phyloP scores from a whole-genome alignment of 2,888 invertebrate species.

The Theretra japonica region DNA sequence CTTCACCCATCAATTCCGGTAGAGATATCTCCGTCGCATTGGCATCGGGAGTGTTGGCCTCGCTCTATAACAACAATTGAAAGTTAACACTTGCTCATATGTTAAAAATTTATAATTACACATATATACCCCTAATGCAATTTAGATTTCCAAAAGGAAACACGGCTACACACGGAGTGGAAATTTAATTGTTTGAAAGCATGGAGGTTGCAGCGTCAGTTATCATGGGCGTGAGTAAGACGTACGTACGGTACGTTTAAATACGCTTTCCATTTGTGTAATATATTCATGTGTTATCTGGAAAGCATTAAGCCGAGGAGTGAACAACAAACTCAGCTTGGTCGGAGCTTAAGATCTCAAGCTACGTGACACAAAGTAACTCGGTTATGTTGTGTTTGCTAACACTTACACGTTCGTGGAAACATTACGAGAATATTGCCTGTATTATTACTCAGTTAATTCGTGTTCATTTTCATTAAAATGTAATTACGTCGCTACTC shows the following conservation, averaged over 20 bases:
- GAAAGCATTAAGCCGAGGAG: slow-evolving; percentile 39
- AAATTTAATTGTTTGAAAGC: slow-evolving; percentile 25
- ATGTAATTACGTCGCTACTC: slow-evolving; percentile 7
- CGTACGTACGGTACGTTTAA: slow-evolving; percentile 13
- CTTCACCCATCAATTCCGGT: slow-evolving; percentile 82
- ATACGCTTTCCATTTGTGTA: slow-evolving; percentile 34
- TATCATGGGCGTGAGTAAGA: slow-evolving; percentile 8
- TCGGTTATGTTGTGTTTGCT: slow-evolving; percentile 24
- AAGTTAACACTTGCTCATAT: slow-evolving; percentile 15
- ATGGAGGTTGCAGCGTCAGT: slow-evolving; percentile 30
- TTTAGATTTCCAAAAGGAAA: background rate
- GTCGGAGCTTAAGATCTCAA: slow-evolving; percentile 29
- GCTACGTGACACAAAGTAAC: slow-evolving; percentile 35
- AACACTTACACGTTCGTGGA: slow-evolving; percentile 12
- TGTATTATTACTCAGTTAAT: background rate
- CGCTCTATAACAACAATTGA: slow-evolving; percentile 63
- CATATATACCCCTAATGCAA: background rate
- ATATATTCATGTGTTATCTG: slow-evolving; percentile 40
- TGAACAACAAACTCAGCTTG: slow-evolving; percentile 38
- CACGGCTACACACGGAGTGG: background rate
- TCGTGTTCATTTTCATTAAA: slow-evolving; percentile 1
- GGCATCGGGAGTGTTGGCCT: slow-evolving; percentile 59
- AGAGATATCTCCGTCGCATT: slow-evolving; percentile 67
- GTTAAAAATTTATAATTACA: background rate
- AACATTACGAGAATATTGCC: slow-evolving; percentile 8